phyloP scores from a whole-genome alignment of 2,797 vertebrate genomes.

The Vireo griseus region DNA sequence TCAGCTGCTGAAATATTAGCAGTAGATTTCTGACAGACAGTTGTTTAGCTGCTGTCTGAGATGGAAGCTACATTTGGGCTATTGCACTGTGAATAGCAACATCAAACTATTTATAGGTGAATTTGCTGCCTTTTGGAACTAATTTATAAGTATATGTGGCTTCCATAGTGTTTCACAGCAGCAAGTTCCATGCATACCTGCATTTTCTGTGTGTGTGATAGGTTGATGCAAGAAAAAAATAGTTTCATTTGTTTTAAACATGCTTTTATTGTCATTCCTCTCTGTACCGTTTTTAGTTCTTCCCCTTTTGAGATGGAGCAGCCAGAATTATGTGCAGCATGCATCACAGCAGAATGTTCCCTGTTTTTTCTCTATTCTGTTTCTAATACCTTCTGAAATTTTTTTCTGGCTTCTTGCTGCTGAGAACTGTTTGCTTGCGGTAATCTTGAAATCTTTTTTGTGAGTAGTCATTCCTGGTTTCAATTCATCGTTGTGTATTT shows the following conservation, averaged over 20 bases:
- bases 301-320: background rate
- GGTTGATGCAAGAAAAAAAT: background rate
- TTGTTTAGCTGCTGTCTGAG: conserved; percentile 7
- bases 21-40: conserved; percentile 21
- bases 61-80: conserved; percentile 31
- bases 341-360: background rate
- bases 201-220: background rate
- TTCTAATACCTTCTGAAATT: background rate
- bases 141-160: background rate
- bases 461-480: background rate
- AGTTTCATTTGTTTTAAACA: background rate
- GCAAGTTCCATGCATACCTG: background rate
- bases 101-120: conserved; percentile 38
- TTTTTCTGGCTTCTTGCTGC: background rate
- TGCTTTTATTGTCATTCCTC: background rate
- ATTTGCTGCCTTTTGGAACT: conserved; percentile 31
- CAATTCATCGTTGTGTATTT: background rate
- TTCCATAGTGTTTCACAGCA: background rate
- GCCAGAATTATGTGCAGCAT: background rate
- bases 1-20: conserved; percentile 34
- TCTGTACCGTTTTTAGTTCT: background rate
- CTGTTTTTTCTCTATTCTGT: background rate
- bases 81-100: conserved; percentile 19
- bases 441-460: background rate
- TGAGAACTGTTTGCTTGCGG: background rate